These are phyloP conservation scores for Mycetomoellerius zeteki DNA, from an alignment of 1,140 invertebrate genomes.

Conservation along the genomic window DNA sequence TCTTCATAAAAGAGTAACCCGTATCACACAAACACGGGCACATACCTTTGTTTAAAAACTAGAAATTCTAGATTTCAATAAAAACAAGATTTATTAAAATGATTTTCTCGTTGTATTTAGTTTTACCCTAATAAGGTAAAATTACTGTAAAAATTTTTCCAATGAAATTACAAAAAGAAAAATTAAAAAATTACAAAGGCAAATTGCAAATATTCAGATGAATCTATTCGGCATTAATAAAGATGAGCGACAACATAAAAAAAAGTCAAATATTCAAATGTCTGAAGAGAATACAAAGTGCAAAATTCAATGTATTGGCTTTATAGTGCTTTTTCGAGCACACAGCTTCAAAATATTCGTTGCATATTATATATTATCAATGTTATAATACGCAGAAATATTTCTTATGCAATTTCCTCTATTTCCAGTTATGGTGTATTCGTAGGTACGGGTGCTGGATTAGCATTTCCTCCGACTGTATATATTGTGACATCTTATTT, in stretches of 20 bases:
- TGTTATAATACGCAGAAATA: not conserved
- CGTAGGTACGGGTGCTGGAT: slow-evolving; percentile 93
- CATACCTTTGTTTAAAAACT: not conserved
- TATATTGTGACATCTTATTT: slow-evolving; percentile 97
- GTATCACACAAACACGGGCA: not conserved
- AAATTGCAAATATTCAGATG: not conserved
- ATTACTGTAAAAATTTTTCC: slow-evolving; percentile 1
- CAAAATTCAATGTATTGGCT: not conserved
- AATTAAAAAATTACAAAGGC: not conserved
- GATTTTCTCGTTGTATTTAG: not conserved
- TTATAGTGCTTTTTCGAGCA: not conserved
- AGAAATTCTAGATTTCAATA: not conserved
- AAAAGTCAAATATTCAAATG: not conserved
- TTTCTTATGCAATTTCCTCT: slow-evolving; percentile 16
- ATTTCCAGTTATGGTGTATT: slow-evolving; percentile 92
- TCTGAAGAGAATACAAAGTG: not conserved
- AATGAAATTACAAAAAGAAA: not conserved
- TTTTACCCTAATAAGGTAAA: not conserved
- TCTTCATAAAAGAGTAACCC: not conserved
- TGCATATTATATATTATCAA: slow-evolving; percentile 45
- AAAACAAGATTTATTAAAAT: slow-evolving; percentile 8
- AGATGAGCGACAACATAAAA: not conserved
- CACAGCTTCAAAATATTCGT: not conserved
- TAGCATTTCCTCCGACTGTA: slow-evolving; percentile 95
- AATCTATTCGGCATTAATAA: slow-evolving; percentile 10